Conservation (phyloP, 2,113 vertebrate species). For the Vombatus ursinus region DNA sequence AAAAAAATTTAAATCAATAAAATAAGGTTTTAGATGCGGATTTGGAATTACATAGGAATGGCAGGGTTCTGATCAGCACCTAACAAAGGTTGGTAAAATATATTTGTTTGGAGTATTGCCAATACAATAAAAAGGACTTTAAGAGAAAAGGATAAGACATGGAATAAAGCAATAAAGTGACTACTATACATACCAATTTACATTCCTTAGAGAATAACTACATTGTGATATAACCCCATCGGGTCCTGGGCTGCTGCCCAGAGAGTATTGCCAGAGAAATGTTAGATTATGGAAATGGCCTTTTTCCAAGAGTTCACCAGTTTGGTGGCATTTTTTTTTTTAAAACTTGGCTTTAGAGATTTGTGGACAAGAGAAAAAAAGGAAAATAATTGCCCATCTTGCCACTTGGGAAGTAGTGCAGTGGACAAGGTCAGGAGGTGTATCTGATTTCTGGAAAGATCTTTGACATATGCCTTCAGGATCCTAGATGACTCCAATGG, state of each 20-base stretch:
- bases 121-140: not conserved
- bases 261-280: not conserved
- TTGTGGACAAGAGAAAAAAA: not conserved
- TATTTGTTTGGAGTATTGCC: not conserved
- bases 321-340: not conserved
- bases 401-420: not conserved
- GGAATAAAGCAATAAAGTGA: not conserved
- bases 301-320: not conserved
- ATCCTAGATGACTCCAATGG: not conserved
- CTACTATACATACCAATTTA: not conserved
- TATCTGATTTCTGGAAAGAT: not conserved
- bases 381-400: not conserved
- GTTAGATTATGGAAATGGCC: not conserved
- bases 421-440: not conserved
- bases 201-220: not conserved
- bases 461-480: not conserved
- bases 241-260: not conserved
- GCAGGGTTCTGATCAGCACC: not conserved
- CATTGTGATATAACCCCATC: not conserved
- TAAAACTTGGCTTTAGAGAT: not conserved
- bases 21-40: not conserved
- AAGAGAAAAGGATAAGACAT: not conserved
- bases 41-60: not conserved
- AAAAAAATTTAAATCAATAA: not conserved
- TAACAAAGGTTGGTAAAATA: not conserved